These are phyloP conservation scores for Aurelia sp. DNA, from an alignment of 30 jellyfish, hydroid and myxozoan genomes.

Conservation along the genomic window DNA sequence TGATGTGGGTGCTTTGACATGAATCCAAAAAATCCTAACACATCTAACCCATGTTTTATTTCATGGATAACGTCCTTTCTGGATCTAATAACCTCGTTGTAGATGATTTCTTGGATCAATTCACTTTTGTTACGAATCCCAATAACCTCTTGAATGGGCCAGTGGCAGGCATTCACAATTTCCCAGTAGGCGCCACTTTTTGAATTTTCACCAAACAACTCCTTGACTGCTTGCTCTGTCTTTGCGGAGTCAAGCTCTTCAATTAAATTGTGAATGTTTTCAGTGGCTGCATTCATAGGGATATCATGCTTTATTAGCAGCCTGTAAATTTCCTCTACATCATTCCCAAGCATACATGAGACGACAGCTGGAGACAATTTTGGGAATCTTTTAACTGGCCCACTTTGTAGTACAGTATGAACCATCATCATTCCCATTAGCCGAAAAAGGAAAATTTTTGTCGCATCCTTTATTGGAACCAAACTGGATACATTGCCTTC, in stretches of 20 bases:
- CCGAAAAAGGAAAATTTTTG: conserved; percentile 26
- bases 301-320: conserved; percentile 22
- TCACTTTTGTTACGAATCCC: too few species aligned
- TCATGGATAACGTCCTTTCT: too few species aligned
- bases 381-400: conserved; percentile 35
- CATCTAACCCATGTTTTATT: conserved; percentile 30
- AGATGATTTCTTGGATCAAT: too few species aligned
- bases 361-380: background rate
- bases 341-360: conserved; percentile 15
- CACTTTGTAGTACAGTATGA: conserved; percentile 30
- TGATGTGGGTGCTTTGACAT: conserved; percentile 16
- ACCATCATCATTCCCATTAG: conserved; percentile 24
- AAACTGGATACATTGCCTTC: conserved; percentile 16
- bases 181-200: too few species aligned
- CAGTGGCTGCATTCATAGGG: too few species aligned
- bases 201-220: too few species aligned
- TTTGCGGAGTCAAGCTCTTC: too few species aligned
- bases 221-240: too few species aligned
- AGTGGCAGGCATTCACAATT: too few species aligned
- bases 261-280: too few species aligned
- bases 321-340: background rate
- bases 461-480: conserved; percentile 35
- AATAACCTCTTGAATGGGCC: too few species aligned
- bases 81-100: too few species aligned
- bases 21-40: conserved; percentile 21